phyloP scores from a whole-genome alignment of 2,888 invertebrate genomes.

The Geophilus truncorum region DNA sequence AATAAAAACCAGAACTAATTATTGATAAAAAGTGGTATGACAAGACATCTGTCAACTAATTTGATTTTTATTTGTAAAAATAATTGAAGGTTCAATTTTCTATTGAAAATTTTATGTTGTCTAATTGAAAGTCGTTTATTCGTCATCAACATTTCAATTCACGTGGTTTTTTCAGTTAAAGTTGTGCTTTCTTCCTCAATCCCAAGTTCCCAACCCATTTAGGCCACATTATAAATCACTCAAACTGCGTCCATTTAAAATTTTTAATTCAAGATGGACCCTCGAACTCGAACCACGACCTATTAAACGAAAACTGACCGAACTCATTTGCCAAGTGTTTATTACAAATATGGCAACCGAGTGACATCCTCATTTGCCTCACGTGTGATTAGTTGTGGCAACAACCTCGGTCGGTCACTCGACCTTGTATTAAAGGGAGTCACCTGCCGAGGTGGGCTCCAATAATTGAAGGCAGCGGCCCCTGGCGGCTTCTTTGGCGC shows the following conservation, averaged over 20 bases:
- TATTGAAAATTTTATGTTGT: neutral
- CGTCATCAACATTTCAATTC: too few relatives aligned
- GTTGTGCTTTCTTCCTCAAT: too few relatives aligned
- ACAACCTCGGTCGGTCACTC: neutral
- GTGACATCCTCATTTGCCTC: neutral
- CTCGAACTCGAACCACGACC: too few relatives aligned
- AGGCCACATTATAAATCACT: too few relatives aligned
- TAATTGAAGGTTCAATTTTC: neutral
- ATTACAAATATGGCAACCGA: neutral
- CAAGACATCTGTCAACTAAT: neutral
- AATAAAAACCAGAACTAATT: neutral
- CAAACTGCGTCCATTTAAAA: too few relatives aligned
- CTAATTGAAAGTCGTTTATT: too few relatives aligned
- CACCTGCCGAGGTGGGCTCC: neutral
- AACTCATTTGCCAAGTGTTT: neutral
- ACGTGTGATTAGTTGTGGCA: neutral
- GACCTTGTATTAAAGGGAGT: conserved; percentile 1
- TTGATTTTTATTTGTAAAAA: neutral
- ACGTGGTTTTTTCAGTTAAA: too few relatives aligned
- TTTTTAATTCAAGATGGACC: too few relatives aligned
- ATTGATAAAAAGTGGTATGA: neutral
- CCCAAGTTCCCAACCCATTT: too few relatives aligned
- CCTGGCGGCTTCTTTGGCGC: conserved; percentile 13
- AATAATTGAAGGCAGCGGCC: conserved; percentile 9
- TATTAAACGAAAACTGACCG: neutral